These are phyloP conservation scores for Papio anubis DNA, from an alignment of 2,113 vertebrate genomes.

Conservation along the genomic window DNA sequence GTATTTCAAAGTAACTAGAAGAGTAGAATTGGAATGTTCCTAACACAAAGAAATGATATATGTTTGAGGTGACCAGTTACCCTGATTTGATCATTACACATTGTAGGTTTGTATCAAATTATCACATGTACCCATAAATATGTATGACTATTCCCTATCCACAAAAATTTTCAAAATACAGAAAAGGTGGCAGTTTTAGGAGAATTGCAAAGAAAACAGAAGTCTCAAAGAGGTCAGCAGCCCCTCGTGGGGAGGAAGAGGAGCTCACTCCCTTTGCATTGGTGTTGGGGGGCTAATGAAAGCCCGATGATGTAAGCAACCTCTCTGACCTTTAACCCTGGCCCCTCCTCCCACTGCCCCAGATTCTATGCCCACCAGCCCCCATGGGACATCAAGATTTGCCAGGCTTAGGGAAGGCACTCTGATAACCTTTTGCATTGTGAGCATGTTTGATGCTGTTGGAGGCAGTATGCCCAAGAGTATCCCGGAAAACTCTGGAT, in stretches of 20 bases:
- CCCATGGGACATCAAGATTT: not conserved
- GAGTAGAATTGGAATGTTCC: not conserved
- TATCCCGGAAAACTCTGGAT: not conserved
- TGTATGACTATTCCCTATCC: not conserved
- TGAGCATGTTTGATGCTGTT: not conserved
- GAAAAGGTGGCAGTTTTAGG: not conserved
- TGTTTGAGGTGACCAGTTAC: not conserved
- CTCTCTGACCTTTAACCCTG: not conserved
- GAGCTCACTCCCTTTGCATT: not conserved
- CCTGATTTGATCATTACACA: not conserved
- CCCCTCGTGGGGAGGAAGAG: not conserved
- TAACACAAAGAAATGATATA: not conserved
- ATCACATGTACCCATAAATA: not conserved
- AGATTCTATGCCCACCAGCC: not conserved
- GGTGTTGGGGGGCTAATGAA: too few relatives aligned
- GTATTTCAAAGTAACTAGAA: not conserved
- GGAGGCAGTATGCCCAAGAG: not conserved
- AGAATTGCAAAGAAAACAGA: not conserved
- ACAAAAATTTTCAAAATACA: not conserved
- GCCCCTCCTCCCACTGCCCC: not conserved
- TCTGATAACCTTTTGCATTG: not conserved
- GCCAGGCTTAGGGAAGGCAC: not conserved
- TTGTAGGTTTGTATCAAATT: not conserved
- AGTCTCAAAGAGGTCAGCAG: not conserved
- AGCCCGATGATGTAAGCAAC: not conserved